These are phyloP conservation scores for Lemur catta DNA, from an alignment of 2,797 vertebrate genomes.

Conservation along the genomic window DNA sequence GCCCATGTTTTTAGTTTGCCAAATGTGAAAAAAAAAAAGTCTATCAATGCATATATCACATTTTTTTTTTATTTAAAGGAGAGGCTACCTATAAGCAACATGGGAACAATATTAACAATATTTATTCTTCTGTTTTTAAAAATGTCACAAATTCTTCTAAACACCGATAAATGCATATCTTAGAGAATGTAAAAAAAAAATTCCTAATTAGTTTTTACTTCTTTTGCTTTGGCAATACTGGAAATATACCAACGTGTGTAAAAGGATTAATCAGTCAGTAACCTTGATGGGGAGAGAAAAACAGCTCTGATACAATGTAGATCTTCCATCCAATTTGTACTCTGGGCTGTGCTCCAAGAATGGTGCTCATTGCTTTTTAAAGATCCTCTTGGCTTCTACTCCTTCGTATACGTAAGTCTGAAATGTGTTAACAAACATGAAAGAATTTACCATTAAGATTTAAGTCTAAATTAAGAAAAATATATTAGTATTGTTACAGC, in stretches of 20 bases:
- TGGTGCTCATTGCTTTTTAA: slow-evolving; percentile 88
- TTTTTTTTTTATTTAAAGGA: background rate
- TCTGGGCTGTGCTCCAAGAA: background rate
- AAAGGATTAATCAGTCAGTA: background rate
- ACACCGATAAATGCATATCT: background rate
- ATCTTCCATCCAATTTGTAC: background rate
- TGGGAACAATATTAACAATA: slow-evolving; percentile 1
- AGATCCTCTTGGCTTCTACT: slow-evolving; percentile 93
- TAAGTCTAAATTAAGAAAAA: background rate
- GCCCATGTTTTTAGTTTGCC: background rate
- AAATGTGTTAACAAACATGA: slow-evolving; percentile 64
- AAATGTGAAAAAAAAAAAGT: background rate
- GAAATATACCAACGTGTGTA: background rate
- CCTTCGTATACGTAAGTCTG: slow-evolving; percentile 93
- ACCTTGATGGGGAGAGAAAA: background rate
- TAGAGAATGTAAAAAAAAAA: background rate
- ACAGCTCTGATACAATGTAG: background rate
- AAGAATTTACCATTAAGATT: slow-evolving; percentile 27
- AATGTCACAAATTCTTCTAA: slow-evolving; percentile 7
- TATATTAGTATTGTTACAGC: background rate
- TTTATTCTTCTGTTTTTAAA: slow-evolving; percentile 40
- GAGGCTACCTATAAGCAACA: background rate
- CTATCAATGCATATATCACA: background rate
- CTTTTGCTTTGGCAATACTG: slow-evolving; percentile 19
- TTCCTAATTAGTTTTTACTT: slow-evolving; percentile 31